Evolutionary conservation across 2,113 vertebrate species (phyloP).

Genomic region (Myotis yumanensis): DNA sequence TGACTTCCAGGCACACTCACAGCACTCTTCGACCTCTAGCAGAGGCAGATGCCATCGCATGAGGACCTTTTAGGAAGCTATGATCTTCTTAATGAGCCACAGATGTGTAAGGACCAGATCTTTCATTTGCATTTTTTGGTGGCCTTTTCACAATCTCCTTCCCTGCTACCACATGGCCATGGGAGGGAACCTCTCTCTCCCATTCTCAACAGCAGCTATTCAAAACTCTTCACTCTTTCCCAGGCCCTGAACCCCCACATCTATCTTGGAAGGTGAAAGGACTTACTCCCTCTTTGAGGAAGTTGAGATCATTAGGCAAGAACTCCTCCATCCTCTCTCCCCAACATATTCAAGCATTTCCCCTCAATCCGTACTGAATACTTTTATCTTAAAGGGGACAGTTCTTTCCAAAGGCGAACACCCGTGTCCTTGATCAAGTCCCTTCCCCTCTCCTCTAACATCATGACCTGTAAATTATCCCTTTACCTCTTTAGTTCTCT

Average conservation of each 20-base stretch:
- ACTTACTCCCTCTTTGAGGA: background rate
- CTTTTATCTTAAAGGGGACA: background rate
- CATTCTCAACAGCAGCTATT: background rate
- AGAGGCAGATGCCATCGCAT: constrained; percentile 61
- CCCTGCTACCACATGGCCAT: background rate
- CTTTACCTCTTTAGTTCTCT: background rate
- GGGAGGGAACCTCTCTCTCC: background rate
- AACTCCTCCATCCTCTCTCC: background rate
- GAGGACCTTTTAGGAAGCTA: constrained; percentile 63
- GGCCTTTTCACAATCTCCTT: background rate
- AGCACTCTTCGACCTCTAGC: constrained; percentile 13
- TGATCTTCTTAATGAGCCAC: constrained; percentile 73
- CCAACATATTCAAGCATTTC: background rate
- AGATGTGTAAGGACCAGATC: constrained; percentile 79
- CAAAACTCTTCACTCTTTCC: background rate
- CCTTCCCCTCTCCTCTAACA: background rate
- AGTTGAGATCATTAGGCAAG: background rate
- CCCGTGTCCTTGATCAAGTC: background rate
- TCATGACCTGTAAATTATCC: background rate
- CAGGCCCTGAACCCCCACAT: background rate
- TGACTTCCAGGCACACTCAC: constrained; percentile 56
- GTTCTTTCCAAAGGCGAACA: background rate
- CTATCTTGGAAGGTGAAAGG: background rate
- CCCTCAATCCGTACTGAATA: background rate
- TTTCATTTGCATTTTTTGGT: constrained; percentile 69